Conservation (phyloP, 1,140 invertebrate genomes). For the Trichogramma pretiosum region DNA sequence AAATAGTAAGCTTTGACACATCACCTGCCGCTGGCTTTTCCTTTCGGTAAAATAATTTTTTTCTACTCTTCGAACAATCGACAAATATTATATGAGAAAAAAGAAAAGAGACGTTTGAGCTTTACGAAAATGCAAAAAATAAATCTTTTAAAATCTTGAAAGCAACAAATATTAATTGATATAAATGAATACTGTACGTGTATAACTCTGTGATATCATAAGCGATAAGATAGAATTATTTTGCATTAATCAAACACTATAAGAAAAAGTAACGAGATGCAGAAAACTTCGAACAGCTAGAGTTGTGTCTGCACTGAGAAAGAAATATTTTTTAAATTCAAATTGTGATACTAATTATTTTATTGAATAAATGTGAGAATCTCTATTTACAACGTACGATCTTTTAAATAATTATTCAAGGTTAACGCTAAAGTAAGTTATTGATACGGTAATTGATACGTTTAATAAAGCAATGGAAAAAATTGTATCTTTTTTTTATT, state of each 20-base stretch:
- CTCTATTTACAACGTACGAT: no score
- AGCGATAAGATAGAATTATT: constrained; percentile 43
- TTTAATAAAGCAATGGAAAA: no score
- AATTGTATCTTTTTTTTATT: no score
- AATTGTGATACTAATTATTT: constrained; percentile 6
- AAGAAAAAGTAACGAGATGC: no score
- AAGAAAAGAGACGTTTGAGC: not conserved
- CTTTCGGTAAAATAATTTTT: constrained; percentile 14
- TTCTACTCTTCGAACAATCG: no score
- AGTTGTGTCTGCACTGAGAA: constrained; percentile 11
- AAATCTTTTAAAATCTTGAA: constrained; percentile 10
- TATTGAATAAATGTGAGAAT: not conserved
- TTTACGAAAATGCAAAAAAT: not conserved
- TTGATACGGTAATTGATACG: no score
- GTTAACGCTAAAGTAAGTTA: no score
- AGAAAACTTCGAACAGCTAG: no score
- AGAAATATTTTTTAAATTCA: constrained; percentile 9
- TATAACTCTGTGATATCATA: constrained; percentile 44
- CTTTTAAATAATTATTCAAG: no score
- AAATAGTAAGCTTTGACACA: constrained; percentile 18
- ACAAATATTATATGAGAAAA: constrained; percentile 4
- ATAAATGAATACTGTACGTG: constrained; percentile 33
- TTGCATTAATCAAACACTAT: constrained; percentile 29
- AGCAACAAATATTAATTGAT: constrained; percentile 8
- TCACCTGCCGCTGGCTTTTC: constrained; percentile 18